Base-by-base conservation (phyloP, 2,797 vertebrate species). In the Meriones psammophilus region DNA sequence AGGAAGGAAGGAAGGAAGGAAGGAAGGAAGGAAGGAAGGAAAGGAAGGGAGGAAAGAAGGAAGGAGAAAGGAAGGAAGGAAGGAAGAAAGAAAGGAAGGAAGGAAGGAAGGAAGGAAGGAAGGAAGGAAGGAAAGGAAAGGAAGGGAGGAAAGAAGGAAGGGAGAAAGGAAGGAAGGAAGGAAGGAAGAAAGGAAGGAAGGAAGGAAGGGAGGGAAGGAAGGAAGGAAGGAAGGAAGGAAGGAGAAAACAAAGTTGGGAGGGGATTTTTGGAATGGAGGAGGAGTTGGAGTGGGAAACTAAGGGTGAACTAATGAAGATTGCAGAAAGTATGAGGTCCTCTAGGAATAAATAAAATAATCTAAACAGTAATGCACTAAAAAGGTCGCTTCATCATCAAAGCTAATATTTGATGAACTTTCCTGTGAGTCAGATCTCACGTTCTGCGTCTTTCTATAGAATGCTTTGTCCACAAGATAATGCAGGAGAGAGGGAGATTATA, bases 201-300 rank as follows among this genome's bases (percentile, higher is more conserved):
- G 56, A n/a, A 20, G 3, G 39, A 6, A 36, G 3, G 13, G 36
- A 42, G 0, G 30, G 56, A 39, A 74, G 5, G n/a, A 9, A 36
- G 64, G 30, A 28, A 66, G 3, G 10, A 66, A 30, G 9, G 26
- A 26, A 28, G 62, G 15, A 46, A n/a, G 18, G 56, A 20, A 22
- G 33, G 56, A n/a, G 33, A 9, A 26, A 6, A 56, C 13, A 4
- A 86, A 86, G 17, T 17, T 71, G 30, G 12, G 13, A 54, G 33
- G 0, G 1, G 1, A 56, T 69, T 1, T 28, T 56, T 30, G 17
- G 4, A 7, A 17, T 71, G 2, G 22, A 17, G 8, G 8, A 18
- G 46, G 46, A 15, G 13, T 8, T 71, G 22, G 22, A 17, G 7
- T 56, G 33, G 50, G 6, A 13, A 56, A 56, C 68, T 71, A 3